These are phyloP conservation scores for Rhynchotus rufescens DNA, from an alignment of 2,797 vertebrate species.

Conservation along the genomic window DNA sequence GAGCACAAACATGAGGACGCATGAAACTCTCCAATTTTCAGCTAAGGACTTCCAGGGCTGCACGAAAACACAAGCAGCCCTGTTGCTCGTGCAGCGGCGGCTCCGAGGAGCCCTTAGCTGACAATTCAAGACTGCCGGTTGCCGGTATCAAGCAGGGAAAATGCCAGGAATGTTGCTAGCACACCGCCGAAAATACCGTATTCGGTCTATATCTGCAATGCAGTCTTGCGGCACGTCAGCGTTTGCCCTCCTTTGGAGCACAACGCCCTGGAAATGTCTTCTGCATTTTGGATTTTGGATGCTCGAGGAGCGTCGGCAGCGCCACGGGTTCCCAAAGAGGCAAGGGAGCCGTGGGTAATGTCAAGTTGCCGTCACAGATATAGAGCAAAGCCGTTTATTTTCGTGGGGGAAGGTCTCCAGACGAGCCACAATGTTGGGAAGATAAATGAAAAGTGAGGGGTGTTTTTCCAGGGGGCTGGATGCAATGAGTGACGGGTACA, in stretches of 20 bases:
- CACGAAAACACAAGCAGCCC: conserved; percentile 43
- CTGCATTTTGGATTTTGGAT: conserved; percentile 33
- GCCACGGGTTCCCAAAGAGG: conserved; percentile 41
- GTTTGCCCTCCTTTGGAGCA: conserved; percentile 39
- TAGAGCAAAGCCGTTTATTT: conserved; percentile 80
- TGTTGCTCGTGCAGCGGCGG: conserved; percentile 19
- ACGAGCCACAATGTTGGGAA: conserved; percentile 72
- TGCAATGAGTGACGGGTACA: conserved; percentile 59
- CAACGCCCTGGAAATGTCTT: not conserved
- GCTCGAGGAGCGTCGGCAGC: not conserved
- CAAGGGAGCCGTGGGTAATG: conserved; percentile 6
- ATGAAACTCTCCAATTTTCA: conserved; percentile 8
- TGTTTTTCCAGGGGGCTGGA: conserved; percentile 18
- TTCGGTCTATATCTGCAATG: conserved; percentile 80
- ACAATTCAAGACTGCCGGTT: conserved; percentile 40
- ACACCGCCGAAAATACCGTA: conserved; percentile 79
- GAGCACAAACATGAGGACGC: conserved; percentile 21
- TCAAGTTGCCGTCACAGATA: conserved; percentile 78
- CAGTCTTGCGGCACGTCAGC: not conserved
- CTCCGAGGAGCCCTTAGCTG: conserved; percentile 53
- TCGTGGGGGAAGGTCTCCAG: conserved; percentile 71
- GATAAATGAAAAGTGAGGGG: conserved; percentile 67
- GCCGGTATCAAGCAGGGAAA: conserved; percentile 52
- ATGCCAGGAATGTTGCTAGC: conserved; percentile 56
- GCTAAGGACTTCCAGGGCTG: conserved; percentile 48